Conservation (phyloP, 2,797 vertebrate species). For the Naso thynnoides region DNA sequence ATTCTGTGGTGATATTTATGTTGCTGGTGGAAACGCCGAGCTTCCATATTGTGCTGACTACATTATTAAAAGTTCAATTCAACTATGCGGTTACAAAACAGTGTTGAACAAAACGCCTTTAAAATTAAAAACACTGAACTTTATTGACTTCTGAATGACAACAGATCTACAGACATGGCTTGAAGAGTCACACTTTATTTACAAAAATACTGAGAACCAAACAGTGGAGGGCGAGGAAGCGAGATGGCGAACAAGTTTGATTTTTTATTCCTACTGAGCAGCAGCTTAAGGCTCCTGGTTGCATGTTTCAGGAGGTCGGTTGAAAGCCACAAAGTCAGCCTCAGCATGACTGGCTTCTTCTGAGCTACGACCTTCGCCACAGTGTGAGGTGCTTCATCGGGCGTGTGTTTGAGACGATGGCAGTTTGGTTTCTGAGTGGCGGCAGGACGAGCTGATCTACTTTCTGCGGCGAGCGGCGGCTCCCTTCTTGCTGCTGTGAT, state of each 20-base stretch:
- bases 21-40: not conserved
- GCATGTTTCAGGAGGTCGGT: slow-evolving; percentile 48
- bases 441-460: slow-evolving; percentile 76
- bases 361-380: slow-evolving; percentile 56
- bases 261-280: slow-evolving; percentile 64
- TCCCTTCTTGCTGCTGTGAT: slow-evolving; percentile 95
- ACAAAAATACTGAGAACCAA: slow-evolving; percentile 88
- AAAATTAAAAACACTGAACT: slow-evolving; percentile 75
- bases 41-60: not conserved
- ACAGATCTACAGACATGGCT: slow-evolving; percentile 76
- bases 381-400: slow-evolving; percentile 63
- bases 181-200: slow-evolving; percentile 92
- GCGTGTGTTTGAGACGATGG: slow-evolving; percentile 57
- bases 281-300: slow-evolving; percentile 70
- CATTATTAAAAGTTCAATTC: not conserved
- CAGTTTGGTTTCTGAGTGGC: slow-evolving; percentile 64
- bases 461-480: slow-evolving; percentile 94
- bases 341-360: slow-evolving; percentile 64
- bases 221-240: slow-evolving; percentile 75
- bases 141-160: slow-evolving; percentile 79
- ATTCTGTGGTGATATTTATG: not conserved
- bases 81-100: slow-evolving; percentile 29
- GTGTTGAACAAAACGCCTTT: slow-evolving; percentile 69
- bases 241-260: slow-evolving; percentile 42
- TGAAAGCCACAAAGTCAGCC: slow-evolving; percentile 46